phyloP scores from a whole-genome alignment of 2,888 invertebrate species.

The Iphiclides podalirius region DNA sequence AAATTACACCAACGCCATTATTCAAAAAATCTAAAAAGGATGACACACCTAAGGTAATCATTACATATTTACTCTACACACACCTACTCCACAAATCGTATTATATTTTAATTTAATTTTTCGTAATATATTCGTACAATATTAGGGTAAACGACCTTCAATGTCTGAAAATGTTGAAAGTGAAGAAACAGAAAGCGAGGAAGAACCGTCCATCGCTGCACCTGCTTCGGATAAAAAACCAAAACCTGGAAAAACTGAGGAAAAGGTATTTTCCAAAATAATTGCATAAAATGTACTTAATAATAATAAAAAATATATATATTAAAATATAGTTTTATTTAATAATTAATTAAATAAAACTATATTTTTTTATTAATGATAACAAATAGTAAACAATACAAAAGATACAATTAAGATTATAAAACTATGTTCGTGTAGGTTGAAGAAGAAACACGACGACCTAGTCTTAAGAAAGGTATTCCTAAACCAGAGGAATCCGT shows the following conservation, averaged over 20 bases:
- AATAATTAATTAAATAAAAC: too few species aligned
- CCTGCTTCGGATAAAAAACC: constrained; percentile 61
- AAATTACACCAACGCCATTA: constrained; percentile 74
- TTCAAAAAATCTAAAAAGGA: constrained; percentile 74
- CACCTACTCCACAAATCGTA: constrained; percentile 19
- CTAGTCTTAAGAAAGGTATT: constrained; percentile 67
- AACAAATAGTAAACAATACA: too few species aligned
- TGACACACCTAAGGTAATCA: constrained; percentile 70
- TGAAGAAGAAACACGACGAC: constrained; percentile 57
- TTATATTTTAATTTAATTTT: constrained; percentile 11
- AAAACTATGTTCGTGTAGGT: constrained; percentile 42
- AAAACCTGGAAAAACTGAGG: constrained; percentile 48
- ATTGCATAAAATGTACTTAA: constrained; percentile 3
- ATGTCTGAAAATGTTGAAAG: constrained; percentile 67
- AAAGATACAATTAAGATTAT: too few species aligned
- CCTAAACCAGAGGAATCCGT: constrained; percentile 66
- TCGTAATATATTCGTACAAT: constrained; percentile 21
- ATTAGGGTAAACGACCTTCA: constrained; percentile 68
- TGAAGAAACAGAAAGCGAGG: constrained; percentile 67
- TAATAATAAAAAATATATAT: background rate
- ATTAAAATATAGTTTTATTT: too few species aligned
- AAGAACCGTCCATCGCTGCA: constrained; percentile 58
- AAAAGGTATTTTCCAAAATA: constrained; percentile 44
- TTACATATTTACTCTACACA: constrained; percentile 43
- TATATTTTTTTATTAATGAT: too few species aligned